Evolutionary conservation across 2,888 invertebrate genomes (phyloP).

Genomic region (Lysandra coridon): DNA sequence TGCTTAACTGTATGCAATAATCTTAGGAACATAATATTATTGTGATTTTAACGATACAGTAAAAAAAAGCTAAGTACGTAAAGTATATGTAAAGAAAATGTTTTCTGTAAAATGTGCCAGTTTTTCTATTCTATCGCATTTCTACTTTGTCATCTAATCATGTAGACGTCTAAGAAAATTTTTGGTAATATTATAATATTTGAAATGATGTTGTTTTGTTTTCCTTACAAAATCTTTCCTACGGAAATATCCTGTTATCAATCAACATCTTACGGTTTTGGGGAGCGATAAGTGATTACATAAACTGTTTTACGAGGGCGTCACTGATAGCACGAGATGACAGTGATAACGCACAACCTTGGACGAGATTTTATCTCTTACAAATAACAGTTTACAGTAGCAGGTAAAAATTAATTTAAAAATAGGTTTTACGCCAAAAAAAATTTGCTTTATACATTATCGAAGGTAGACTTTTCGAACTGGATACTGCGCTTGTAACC

Average conservation of each 20-base stretch:
- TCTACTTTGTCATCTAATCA: too few relatives aligned
- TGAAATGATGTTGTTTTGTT: not conserved
- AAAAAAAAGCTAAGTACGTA: too few relatives aligned
- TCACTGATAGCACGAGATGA: slow-evolving; percentile 55
- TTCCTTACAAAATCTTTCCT: not conserved
- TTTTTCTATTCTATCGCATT: too few relatives aligned
- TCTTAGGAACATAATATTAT: too few relatives aligned
- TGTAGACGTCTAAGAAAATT: too few relatives aligned
- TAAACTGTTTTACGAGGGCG: slow-evolving; percentile 44
- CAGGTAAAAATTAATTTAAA: not conserved
- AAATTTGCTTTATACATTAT: too few relatives aligned
- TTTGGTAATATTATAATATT: not conserved
- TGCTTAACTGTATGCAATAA: not conserved
- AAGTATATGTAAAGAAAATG: too few relatives aligned
- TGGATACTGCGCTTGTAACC: too few relatives aligned
- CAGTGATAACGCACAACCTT: slow-evolving; percentile 61
- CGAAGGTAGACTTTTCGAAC: too few relatives aligned
- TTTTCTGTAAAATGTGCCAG: too few relatives aligned
- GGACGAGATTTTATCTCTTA: slow-evolving; percentile 31
- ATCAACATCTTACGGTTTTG: slow-evolving; percentile 37
- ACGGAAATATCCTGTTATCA: slow-evolving; percentile 31
- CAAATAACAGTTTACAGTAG: not conserved
- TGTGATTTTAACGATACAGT: too few relatives aligned
- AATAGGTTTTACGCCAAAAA: not conserved
- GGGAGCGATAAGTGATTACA: slow-evolving; percentile 42